These are phyloP conservation scores for Rugalucina vietnamica DNA, from an alignment of 2,888 invertebrate species.

Conservation along the genomic window DNA sequence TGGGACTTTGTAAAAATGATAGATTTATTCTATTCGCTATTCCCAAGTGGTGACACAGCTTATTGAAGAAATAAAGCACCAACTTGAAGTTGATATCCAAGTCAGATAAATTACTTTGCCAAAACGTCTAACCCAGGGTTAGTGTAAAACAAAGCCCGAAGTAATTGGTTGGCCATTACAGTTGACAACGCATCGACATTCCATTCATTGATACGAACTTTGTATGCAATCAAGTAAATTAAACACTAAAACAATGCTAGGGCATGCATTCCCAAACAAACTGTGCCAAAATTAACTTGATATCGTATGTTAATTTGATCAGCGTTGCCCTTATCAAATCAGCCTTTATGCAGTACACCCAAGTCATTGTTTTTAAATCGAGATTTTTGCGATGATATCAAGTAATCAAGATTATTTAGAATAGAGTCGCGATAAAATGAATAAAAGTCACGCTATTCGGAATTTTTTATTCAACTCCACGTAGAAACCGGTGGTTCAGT, in stretches of 20 bases:
- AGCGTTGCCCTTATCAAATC: background rate
- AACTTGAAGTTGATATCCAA: background rate
- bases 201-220: background rate
- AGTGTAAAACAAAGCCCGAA: background rate
- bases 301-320: constrained; percentile 10
- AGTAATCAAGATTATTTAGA: background rate
- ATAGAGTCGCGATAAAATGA: background rate
- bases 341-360: background rate
- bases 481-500: background rate
- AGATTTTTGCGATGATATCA: background rate
- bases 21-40: too few relatives aligned
- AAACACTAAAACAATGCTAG: background rate
- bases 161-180: too few relatives aligned
- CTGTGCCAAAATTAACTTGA: background rate
- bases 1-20: background rate
- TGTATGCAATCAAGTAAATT: background rate
- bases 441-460: background rate
- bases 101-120: background rate
- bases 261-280: constrained; percentile 1
- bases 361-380: background rate
- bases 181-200: too few relatives aligned
- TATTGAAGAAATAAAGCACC: background rate
- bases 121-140: background rate
- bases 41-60: too few relatives aligned
- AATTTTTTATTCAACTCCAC: constrained; percentile 3